These are phyloP conservation scores for Anabas testudineus DNA, from an alignment of 2,797 vertebrate species.

Conservation along the genomic window DNA sequence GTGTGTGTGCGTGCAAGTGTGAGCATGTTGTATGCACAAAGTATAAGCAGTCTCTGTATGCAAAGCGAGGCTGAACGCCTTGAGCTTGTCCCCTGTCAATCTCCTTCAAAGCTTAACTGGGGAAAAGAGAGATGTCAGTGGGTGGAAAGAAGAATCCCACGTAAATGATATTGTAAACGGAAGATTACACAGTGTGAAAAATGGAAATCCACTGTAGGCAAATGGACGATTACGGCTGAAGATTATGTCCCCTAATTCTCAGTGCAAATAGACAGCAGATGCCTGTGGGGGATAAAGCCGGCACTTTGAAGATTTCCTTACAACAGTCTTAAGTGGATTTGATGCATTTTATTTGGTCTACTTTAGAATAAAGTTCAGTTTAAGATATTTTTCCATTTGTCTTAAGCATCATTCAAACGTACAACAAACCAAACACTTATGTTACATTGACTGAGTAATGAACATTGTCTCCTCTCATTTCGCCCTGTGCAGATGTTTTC, in stretches of 20 bases:
- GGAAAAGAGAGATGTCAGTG: conserved; percentile 78
- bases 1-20: conserved; percentile 17
- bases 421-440: conserved; percentile 47
- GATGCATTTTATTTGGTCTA: conserved; percentile 61
- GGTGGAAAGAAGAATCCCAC: conserved; percentile 78
- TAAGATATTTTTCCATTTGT: conserved; percentile 55
- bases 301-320: conserved; percentile 76
- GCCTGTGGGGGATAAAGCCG: conserved; percentile 68
- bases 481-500: conserved; percentile 70
- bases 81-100: conserved; percentile 85
- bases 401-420: conserved; percentile 42
- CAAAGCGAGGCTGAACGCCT: conserved; percentile 73
- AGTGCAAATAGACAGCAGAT: conserved; percentile 68
- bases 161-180: conserved; percentile 85
- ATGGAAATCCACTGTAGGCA: conserved; percentile 81
- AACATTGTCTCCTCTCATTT: conserved; percentile 29
- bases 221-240: conserved; percentile 75
- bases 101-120: conserved; percentile 74
- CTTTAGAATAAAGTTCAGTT: conserved; percentile 31
- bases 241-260: conserved; percentile 82
- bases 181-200: conserved; percentile 83
- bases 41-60: conserved; percentile 72
- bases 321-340: conserved; percentile 55
- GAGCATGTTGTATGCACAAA: conserved; percentile 51
- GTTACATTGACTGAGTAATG: conserved; percentile 63